Evolutionary conservation across 2,797 vertebrate genomes (phyloP).

Genomic region (Sebastes taczanowskii): DNA sequence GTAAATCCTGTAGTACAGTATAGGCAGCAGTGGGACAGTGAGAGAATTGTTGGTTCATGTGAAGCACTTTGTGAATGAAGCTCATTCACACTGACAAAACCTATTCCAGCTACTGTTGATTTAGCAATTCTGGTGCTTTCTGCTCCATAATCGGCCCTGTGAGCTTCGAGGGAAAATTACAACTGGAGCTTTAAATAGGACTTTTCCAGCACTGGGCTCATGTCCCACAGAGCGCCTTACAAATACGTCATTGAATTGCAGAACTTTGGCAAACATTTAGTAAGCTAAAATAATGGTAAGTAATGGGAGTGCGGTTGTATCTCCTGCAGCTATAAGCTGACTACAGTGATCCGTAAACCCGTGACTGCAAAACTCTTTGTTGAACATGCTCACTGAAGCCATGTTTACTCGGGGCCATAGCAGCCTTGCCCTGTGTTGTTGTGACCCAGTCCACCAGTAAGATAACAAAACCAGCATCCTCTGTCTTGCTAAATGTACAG

Average conservation of each 20-base stretch:
- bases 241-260: slow-evolving; percentile 21
- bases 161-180: slow-evolving; percentile 45
- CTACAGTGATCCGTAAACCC: slow-evolving; percentile 2
- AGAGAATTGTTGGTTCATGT: slow-evolving; percentile 29
- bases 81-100: slow-evolving; percentile 52
- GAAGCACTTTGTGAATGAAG: slow-evolving; percentile 56
- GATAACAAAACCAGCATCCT: slow-evolving; percentile 25
- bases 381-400: not conserved
- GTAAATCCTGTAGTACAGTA: slow-evolving; percentile 29
- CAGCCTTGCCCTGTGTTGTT: not conserved
- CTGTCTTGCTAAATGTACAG: slow-evolving; percentile 10
- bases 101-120: slow-evolving; percentile 62
- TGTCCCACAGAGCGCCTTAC: not conserved
- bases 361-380: slow-evolving; percentile 26
- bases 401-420: slow-evolving; percentile 10
- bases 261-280: slow-evolving; percentile 3
- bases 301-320: not conserved
- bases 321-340: slow-evolving; percentile 10
- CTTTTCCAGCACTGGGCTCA: slow-evolving; percentile 15
- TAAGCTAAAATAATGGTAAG: not conserved
- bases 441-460: slow-evolving; percentile 1
- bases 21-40: slow-evolving; percentile 23
- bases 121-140: slow-evolving; percentile 41
- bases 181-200: slow-evolving; percentile 59
- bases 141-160: slow-evolving; percentile 41